Percentiles rank a stretch among this genome's conserved stretches.
phyloP scores from a whole-genome alignment of 2,797 vertebrate species.

The Poecilia velifera region DNA sequence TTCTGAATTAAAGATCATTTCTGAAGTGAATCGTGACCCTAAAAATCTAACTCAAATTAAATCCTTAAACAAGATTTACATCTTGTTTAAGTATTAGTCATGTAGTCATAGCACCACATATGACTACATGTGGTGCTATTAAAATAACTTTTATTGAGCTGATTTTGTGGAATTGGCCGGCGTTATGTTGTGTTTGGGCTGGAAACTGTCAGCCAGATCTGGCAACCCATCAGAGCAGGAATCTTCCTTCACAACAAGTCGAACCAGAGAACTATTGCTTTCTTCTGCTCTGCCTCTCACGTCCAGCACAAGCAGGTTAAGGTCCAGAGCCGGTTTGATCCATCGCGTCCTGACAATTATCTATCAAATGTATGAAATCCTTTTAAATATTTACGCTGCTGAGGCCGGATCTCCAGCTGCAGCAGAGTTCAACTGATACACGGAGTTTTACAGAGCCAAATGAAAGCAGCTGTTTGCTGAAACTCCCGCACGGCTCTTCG shows the following conservation, averaged over 20 bases:
- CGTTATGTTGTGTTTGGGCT: no score
- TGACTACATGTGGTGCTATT: no score
- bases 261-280: not conserved
- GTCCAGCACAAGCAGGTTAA: slow-evolving; percentile 12
- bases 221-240: slow-evolving; percentile 5
- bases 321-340: slow-evolving; percentile 43
- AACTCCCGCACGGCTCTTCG: slow-evolving; percentile 35
- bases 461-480: slow-evolving; percentile 67
- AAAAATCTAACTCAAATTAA: no score
- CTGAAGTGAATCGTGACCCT: no score
- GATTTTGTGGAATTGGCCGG: no score
- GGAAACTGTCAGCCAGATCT: no score
- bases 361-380: slow-evolving; percentile 61
- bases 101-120: no score
- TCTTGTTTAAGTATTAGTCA: no score
- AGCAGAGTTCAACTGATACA: slow-evolving; percentile 18
- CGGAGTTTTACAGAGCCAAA: slow-evolving; percentile 49
- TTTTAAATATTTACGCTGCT: slow-evolving; percentile 61
- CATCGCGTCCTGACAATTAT: slow-evolving; percentile 55
- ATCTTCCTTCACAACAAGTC: not conserved
- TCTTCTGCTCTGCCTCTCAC: slow-evolving; percentile 5
- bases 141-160: no score
- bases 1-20: no score
- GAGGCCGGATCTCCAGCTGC: slow-evolving; percentile 59
- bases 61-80: no score